Conservation (phyloP, 2,113 vertebrate species). For the Dipodomys stephensi region DNA sequence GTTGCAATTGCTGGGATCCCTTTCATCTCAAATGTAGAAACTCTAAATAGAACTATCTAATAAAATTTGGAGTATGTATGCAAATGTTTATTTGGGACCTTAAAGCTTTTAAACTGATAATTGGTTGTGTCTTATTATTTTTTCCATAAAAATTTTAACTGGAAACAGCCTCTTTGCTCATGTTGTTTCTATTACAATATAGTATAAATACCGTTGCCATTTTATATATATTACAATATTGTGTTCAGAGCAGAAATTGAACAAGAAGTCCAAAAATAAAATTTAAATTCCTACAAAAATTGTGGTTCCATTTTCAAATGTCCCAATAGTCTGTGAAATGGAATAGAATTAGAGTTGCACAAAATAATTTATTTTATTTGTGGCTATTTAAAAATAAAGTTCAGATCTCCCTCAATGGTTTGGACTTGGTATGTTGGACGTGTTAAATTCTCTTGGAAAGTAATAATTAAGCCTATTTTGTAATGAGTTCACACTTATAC, state of each 20-base stretch:
- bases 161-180: neutral
- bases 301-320: constrained; percentile 26
- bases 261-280: constrained; percentile 5
- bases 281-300: neutral
- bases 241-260: constrained; percentile 17
- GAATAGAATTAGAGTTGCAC: neutral
- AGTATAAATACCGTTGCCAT: neutral
- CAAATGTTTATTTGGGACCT: neutral
- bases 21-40: neutral
- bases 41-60: constrained; percentile 31
- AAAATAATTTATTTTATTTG: constrained; percentile 17
- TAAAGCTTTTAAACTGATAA: neutral
- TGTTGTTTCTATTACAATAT: neutral
- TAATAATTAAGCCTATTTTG: neutral
- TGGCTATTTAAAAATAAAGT: constrained; percentile 40
- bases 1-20: neutral
- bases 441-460: constrained; percentile 47
- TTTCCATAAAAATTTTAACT: neutral
- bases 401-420: neutral
- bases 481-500: neutral
- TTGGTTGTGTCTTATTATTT: neutral
- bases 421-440: neutral
- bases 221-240: neutral
- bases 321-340: neutral
- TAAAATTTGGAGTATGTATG: constrained; percentile 15